Evolutionary conservation across 2,113 vertebrate species (phyloP).

Genomic region (Lagopus leucura): DNA sequence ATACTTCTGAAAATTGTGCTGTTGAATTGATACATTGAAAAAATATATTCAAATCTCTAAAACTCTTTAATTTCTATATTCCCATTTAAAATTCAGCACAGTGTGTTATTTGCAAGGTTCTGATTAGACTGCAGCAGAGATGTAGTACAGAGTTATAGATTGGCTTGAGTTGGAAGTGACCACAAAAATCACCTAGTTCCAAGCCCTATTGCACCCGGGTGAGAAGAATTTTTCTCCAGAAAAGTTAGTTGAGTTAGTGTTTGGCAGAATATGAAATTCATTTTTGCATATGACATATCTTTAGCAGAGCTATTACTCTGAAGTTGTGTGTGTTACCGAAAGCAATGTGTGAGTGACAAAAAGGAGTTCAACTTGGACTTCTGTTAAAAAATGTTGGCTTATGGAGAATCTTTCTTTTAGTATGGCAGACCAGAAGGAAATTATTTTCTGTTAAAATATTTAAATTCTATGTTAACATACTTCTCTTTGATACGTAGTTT

Average conservation of each 20-base stretch:
- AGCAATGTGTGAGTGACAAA: neutral
- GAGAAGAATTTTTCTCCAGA: neutral
- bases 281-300: neutral
- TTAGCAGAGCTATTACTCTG: neutral
- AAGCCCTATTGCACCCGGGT: neutral
- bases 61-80: neutral
- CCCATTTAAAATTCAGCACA: neutral
- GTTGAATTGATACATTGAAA: neutral
- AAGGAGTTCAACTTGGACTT: neutral
- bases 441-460: neutral
- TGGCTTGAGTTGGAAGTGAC: too few species aligned
- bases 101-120: neutral
- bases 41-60: neutral
- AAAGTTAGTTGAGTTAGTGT: neutral
- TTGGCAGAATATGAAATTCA: neutral
- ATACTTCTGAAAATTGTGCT: neutral
- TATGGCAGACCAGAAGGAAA: neutral
- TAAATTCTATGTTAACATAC: neutral
- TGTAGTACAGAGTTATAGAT: neutral
- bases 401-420: neutral
- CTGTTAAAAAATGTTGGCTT: neutral
- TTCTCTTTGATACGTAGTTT: neutral
- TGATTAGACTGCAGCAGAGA: neutral
- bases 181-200: too few species aligned
- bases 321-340: neutral